Conservation (phyloP, 2,888 invertebrate genomes). For the Pachycephus smyrnensis region DNA sequence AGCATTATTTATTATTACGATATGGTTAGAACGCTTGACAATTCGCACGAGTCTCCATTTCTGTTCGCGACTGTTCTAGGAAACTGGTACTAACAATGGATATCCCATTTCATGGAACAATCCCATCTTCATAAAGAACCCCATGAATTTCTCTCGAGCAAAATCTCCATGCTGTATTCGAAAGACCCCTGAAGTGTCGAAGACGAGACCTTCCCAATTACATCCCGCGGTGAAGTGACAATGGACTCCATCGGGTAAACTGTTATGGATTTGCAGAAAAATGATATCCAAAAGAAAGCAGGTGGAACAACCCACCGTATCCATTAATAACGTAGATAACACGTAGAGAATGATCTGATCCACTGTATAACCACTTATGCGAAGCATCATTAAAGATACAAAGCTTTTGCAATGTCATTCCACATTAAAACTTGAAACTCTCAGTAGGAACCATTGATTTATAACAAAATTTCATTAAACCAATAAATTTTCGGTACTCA, state of each 20-base stretch:
- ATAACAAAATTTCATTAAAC: neutral
- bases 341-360: slow-evolving; percentile 38
- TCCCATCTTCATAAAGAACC: neutral
- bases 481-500: neutral
- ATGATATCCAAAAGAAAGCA: slow-evolving; percentile 22
- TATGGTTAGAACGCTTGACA: neutral
- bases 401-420: slow-evolving; percentile 41
- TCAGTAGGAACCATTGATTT: neutral
- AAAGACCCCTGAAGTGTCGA: neutral
- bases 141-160: neutral
- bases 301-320: slow-evolving; percentile 14
- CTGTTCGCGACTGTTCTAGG: neutral
- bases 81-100: neutral
- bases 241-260: neutral
- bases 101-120: neutral
- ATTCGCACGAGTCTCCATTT: neutral
- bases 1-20: neutral
- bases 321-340: slow-evolving; percentile 49
- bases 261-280: slow-evolving; percentile 28
- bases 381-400: slow-evolving; percentile 28
- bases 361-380: slow-evolving; percentile 8
- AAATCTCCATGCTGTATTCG: neutral
- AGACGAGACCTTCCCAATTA: slow-evolving; percentile 6
- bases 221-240: slow-evolving; percentile 4
- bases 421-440: slow-evolving; percentile 10